Percentiles rank a stretch among this genome's conserved stretches.
These are phyloP conservation scores for Medauroidea extradentata DNA, from an alignment of 1,140 invertebrate species.

Conservation along the genomic window DNA sequence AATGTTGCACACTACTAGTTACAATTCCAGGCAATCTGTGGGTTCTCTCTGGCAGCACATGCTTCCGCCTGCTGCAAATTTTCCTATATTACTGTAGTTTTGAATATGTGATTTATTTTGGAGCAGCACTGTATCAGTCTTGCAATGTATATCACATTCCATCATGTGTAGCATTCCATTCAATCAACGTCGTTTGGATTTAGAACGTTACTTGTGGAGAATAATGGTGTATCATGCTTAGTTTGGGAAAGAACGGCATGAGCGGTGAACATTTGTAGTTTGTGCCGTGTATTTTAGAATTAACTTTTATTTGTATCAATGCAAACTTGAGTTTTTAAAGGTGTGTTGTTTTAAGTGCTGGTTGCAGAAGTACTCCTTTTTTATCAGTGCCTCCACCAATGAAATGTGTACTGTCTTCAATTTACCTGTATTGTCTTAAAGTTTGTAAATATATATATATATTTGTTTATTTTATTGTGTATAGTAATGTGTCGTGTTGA, in stretches of 20 bases:
- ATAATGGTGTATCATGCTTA: not conserved
- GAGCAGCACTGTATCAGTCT: too few species aligned
- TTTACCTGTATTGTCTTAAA: constrained; percentile 5
- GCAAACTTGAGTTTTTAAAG: not conserved
- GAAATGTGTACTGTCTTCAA: constrained; percentile 2
- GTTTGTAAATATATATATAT: constrained; percentile 13
- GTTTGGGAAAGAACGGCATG: not conserved
- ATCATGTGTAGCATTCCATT: constrained; percentile 10
- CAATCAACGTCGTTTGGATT: not conserved
- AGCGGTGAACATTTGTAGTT: not conserved
- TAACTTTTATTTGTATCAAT: constrained; percentile 1
- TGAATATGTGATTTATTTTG: not conserved
- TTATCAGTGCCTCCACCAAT: constrained; percentile 16
- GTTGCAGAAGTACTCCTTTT: not conserved
- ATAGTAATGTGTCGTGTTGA: constrained; percentile 2
- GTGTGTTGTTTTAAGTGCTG: not conserved
- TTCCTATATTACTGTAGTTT: not conserved
- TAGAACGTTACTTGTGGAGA: not conserved
- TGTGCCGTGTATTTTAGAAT: not conserved
- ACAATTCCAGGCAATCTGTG: not conserved
- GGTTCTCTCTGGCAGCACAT: not conserved
- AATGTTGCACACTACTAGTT: not conserved
- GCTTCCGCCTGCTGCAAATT: not conserved
- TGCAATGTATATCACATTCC: constrained; percentile 2
- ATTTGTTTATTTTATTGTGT: constrained; percentile 15